Evolutionary conservation across 2,888 invertebrate species (phyloP).

Genomic region (Mythimna impura): DNA sequence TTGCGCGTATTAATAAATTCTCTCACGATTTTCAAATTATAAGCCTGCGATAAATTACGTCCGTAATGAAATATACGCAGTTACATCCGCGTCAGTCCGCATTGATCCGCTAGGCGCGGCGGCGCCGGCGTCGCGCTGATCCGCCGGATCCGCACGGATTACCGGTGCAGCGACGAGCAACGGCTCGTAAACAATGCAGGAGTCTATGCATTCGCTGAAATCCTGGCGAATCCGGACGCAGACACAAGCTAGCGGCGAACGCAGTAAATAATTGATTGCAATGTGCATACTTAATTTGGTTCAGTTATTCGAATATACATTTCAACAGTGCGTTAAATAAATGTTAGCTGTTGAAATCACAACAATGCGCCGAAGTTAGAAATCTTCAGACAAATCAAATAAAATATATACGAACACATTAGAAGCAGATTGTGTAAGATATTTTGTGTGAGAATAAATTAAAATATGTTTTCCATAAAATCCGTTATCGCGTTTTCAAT

Average conservation of each 20-base stretch:
- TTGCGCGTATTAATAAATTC: slow-evolving; percentile 15
- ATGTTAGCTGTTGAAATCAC: not conserved
- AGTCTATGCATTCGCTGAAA: slow-evolving; percentile 28
- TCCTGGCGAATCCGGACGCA: slow-evolving; percentile 5
- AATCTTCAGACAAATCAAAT: slow-evolving; percentile 27
- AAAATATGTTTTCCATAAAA: slow-evolving; percentile 22
- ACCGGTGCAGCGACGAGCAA: slow-evolving; percentile 16
- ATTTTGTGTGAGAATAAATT: slow-evolving; percentile 27
- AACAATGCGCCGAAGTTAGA: slow-evolving; percentile 8
- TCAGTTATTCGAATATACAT: not conserved
- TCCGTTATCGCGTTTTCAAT: slow-evolving; percentile 17
- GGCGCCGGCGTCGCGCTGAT: not conserved
- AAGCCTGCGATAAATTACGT: slow-evolving; percentile 34
- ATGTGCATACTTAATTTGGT: not conserved
- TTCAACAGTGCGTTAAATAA: slow-evolving; percentile 1
- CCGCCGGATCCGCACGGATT: slow-evolving; percentile 12
- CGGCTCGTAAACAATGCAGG: slow-evolving; percentile 50
- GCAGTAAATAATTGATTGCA: slow-evolving; percentile 18
- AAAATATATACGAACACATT: slow-evolving; percentile 27
- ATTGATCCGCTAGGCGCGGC: slow-evolving; percentile 1
- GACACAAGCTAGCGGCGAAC: slow-evolving; percentile 7
- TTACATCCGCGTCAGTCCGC: slow-evolving; percentile 27
- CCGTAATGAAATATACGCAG: slow-evolving; percentile 36
- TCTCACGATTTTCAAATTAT: slow-evolving; percentile 8
- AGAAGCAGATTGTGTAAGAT: slow-evolving; percentile 1